Percentiles rank a stretch among this genome's conserved stretches.
These are phyloP conservation scores for Carcinoscorpius rotundicauda DNA, from an alignment of 1,140 invertebrate species.

Conservation along the genomic window DNA sequence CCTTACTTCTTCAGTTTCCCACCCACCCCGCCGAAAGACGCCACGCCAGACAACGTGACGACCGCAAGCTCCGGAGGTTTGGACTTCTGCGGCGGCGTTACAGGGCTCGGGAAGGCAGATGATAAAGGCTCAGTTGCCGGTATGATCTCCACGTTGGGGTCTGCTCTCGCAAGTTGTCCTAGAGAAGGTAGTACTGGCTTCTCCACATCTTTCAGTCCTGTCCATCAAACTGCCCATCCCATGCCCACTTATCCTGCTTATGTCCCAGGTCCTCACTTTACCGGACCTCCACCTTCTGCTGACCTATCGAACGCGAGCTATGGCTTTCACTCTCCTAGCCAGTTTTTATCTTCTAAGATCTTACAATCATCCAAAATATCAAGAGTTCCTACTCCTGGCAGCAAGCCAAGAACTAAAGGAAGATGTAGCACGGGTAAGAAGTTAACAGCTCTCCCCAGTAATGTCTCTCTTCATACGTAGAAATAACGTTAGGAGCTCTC, in stretches of 20 bases:
- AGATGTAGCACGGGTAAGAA: constrained; percentile 73
- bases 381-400: no score
- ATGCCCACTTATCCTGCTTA: constrained; percentile 21
- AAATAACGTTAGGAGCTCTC: no score
- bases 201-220: constrained; percentile 37
- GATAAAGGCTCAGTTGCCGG: constrained; percentile 38
- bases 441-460: no score
- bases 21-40: constrained; percentile 86
- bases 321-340: constrained; percentile 16
- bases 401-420: constrained; percentile 68
- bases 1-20: constrained; percentile 76
- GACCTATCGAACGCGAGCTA: constrained; percentile 17
- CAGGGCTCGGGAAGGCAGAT: constrained; percentile 30
- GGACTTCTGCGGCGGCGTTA: constrained; percentile 29
- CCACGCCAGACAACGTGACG: constrained; percentile 67
- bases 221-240: constrained; percentile 20
- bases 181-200: constrained; percentile 30
- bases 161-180: constrained; percentile 22
- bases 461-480: no score
- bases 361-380: constrained; percentile 25
- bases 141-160: constrained; percentile 24
- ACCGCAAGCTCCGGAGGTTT: constrained; percentile 33
- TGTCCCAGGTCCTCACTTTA: constrained; percentile 24
- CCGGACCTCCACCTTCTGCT: constrained; percentile 22
- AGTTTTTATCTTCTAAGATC: constrained; percentile 12